Base-by-base conservation (phyloP, 2,113 vertebrate species). In the Neoarius graeffei region DNA sequence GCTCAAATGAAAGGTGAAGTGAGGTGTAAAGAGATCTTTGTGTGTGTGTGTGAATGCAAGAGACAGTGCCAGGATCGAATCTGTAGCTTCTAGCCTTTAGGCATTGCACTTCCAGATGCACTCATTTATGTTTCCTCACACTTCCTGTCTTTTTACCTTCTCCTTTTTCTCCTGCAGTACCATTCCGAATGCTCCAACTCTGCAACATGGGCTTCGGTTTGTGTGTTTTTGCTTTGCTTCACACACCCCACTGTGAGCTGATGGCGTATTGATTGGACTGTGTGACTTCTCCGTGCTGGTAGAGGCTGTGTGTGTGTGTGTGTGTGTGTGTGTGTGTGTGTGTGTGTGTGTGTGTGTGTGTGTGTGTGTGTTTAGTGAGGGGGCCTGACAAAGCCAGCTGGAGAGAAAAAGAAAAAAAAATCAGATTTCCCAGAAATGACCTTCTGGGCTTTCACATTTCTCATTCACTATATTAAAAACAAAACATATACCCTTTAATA, bases 1-100 rank as follows among this genome's bases (percentile, higher is more conserved):
- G 91, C 93, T 92, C 92, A 89, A 92, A 92, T 92, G 91, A 93
- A 93, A 95, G 95, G 94, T 94, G 93, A 95, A 94, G 93, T 87
- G 92, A 95, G 92, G 89, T 89, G 90, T 87, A 84, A 91, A 89
- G 90, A 88, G 80, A 59, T 81, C 91, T 83, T 85, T 87, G 17
- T 88, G 69, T 64, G 59, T 83, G 42, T 85, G 73, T 80, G 20
- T 71, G 74, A 23, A 50, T 30, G 52, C 52, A 19, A 57, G 77
- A 57, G 6, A 25, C 62, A 52, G 62, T 52, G n/a, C 42, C 82
- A 83, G 62, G 82, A 52, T 83, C 42, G 67, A 83, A 42, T 83
- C 60, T 67, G 42, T 52, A 67, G 62, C 82, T 66, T 52, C 82
- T 27, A 52, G 25, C 35, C 82, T 52, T 67, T 48, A 67, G 48